Evolutionary conservation across 2,888 invertebrate species (phyloP), one percentile per base, ranked within the genome.

Genomic region (Catocala sponsa): DNA sequence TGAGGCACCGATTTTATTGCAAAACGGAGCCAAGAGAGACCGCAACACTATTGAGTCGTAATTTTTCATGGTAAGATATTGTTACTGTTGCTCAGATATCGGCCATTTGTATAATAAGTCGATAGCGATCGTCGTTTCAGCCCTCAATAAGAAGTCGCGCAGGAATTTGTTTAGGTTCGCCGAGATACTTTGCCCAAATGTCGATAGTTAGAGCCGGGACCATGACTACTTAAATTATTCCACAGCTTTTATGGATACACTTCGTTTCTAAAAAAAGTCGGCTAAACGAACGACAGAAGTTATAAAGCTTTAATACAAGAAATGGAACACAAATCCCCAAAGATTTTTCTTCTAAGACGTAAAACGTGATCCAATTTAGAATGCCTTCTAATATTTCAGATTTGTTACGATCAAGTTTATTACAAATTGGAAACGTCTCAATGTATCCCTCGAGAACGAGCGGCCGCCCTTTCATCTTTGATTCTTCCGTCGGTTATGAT

Each of bases 61-160:
- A 89, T 90, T 88, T 85, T 87, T 87, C 84, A 86, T 86, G 84
- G 86, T 87, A 88, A 89, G 87, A 88, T 90, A 90, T 86, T 88
- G 86, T 87, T 84, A 87, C 82, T 83, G 80, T 84, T 82, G 82
- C 82, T 85, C 87, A 87, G 87, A 90, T 91, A 89, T 87, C 83
- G 81, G 82, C 88, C 80, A 85, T 91, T 92, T 90, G 91, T 91
- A 91, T 92, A 91, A 92, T 92, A 91, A 89, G 88, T 83, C 91
- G 88, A 92, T 91, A 86, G 87, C 80, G 81, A 87, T 89, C 87
- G 87, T 82, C 87, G 83, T 87, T 88, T 74, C 79, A 80, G 80
- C 74, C 82, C 83, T 79, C 82, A 79, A 84, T 87, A 86, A 83
- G 83, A 80, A 80, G 79, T 81, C 78, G 76, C 78, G 69, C 64